Conservation (phyloP, 2,113 vertebrate species). For the Phylloscopus trochiloides region DNA sequence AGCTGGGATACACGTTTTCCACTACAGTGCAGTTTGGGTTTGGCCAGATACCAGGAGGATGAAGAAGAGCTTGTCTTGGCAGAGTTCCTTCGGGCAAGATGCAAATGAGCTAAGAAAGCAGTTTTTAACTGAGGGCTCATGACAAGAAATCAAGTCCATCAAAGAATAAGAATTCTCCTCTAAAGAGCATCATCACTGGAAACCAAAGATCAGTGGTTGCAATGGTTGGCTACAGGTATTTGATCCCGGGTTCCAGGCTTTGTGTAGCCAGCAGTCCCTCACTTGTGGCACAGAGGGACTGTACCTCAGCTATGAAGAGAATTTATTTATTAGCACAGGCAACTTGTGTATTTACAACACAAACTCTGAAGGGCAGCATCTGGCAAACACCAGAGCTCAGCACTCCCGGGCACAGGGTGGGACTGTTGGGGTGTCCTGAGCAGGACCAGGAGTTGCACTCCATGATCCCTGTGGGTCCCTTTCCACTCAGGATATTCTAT, state of each 20-base stretch:
- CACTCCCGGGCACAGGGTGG: neutral
- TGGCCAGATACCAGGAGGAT: constrained; percentile 46
- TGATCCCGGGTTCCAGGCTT: neutral
- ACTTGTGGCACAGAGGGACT: accelerated
- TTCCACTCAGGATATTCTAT: no score
- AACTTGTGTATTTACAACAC: neutral
- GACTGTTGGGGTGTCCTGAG: neutral
- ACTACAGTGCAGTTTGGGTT: constrained; percentile 39
- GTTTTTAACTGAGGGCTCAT: neutral
- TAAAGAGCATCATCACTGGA: accelerated
- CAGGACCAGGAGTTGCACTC: neutral
- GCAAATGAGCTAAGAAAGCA: constrained; percentile 30
- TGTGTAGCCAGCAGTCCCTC: accelerated
- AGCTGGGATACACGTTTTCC: constrained; percentile 27
- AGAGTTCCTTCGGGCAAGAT: constrained; percentile 27
- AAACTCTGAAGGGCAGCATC: neutral
- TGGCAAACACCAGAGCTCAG: neutral
- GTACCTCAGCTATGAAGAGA: accelerated
- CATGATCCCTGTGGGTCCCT: neutral
- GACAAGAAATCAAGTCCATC: neutral
- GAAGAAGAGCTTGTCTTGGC: constrained; percentile 65
- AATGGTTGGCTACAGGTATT: neutral
- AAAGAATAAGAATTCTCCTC: neutral
- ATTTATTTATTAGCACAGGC: neutral
- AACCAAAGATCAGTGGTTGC: neutral